These are phyloP conservation scores for Cantharis lateralis DNA, from an alignment of 2,888 invertebrate species.

Conservation along the genomic window DNA sequence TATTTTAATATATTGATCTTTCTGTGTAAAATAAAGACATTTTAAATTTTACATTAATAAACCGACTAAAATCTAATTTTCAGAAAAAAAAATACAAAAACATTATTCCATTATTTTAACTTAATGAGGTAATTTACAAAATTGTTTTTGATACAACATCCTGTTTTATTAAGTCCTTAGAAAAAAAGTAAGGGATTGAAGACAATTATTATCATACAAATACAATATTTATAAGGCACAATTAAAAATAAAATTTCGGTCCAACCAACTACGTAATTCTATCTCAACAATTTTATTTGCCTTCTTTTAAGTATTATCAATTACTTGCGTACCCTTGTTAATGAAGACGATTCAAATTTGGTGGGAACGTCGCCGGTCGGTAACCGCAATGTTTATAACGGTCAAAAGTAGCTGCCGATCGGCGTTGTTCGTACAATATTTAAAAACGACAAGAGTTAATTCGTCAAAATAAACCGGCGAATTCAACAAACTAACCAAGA, in stretches of 20 bases:
- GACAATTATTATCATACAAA: background rate
- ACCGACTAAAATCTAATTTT: background rate
- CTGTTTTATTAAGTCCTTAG: background rate
- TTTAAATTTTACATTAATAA: background rate
- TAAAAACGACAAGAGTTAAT: background rate
- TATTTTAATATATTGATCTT: background rate
- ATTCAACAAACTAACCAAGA: background rate
- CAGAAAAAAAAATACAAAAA: background rate
- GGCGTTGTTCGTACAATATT: background rate
- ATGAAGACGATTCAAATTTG: background rate
- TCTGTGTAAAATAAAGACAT: background rate
- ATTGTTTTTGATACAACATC: background rate
- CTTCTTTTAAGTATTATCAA: background rate
- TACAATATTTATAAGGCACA: background rate
- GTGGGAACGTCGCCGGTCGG: background rate
- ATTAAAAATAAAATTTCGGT: background rate
- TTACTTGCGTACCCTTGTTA: background rate
- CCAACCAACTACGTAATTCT: background rate
- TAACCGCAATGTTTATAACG: background rate
- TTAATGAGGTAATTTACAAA: background rate
- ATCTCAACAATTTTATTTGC: background rate
- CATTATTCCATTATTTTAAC: background rate
- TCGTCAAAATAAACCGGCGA: background rate
- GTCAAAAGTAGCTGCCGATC: background rate
- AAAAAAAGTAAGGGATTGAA: background rate